These are phyloP conservation scores for Bubalus kerabau DNA, from an alignment of 2,113 vertebrate species.

Conservation along the genomic window DNA sequence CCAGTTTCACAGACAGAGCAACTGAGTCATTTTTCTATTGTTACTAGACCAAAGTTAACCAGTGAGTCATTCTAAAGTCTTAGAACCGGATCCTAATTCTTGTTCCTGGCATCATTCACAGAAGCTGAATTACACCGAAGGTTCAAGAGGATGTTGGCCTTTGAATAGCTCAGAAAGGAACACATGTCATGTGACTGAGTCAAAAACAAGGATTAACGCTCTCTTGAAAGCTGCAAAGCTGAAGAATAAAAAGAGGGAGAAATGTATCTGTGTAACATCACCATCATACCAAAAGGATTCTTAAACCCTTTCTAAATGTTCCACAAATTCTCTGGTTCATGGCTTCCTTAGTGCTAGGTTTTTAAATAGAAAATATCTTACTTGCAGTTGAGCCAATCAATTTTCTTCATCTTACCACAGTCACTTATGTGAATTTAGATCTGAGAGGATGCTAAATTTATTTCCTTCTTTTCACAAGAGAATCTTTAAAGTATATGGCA, in stretches of 20 bases:
- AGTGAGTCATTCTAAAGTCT: conserved; percentile 55
- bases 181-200: neutral
- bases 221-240: neutral
- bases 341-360: neutral
- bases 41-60: conserved; percentile 39
- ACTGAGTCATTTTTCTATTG: conserved; percentile 65
- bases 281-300: neutral
- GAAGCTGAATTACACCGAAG: neutral
- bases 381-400: neutral
- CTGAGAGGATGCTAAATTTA: conserved; percentile 35
- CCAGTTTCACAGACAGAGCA: conserved; percentile 40
- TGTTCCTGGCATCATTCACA: neutral
- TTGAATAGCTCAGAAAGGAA: neutral
- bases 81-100: conserved; percentile 29
- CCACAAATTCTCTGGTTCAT: neutral
- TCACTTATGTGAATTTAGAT: conserved; percentile 38
- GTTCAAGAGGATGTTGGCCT: conserved; percentile 36
- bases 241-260: neutral
- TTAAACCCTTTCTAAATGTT: neutral
- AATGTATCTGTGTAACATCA: neutral
- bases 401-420: conserved; percentile 30
- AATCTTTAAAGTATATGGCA: conserved; percentile 55
- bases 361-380: conserved; percentile 27
- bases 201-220: conserved; percentile 52
- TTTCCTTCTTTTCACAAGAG: conserved; percentile 51